Percentiles rank a stretch among this genome's conserved stretches.
Conservation (phyloP, 1,140 invertebrate genomes). For the Atta texana region DNA sequence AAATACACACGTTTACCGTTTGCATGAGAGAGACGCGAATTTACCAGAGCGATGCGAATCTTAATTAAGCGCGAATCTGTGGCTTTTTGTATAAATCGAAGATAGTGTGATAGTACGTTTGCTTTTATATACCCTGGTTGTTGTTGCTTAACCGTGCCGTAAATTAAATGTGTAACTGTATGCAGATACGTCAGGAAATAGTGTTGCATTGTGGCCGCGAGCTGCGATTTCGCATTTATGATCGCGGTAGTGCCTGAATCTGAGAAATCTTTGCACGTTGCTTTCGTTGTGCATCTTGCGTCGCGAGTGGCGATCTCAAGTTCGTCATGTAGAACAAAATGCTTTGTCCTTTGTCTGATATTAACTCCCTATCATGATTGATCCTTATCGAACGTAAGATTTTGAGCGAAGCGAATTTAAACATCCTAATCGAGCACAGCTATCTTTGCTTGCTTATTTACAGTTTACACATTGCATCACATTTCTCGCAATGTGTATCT, state of each 20-base stretch:
- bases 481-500: background rate
- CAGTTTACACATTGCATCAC: slow-evolving; percentile 11
- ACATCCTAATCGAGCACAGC: background rate
- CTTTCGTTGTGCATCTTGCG: slow-evolving; percentile 46
- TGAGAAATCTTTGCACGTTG: slow-evolving; percentile 35
- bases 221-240: background rate
- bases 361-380: background rate
- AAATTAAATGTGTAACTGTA: slow-evolving; percentile 40
- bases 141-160: background rate
- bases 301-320: background rate
- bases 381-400: slow-evolving; percentile 1
- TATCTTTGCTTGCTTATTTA: slow-evolving; percentile 24
- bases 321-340: background rate
- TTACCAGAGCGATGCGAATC: slow-evolving; percentile 18
- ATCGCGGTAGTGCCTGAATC: background rate
- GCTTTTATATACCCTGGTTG: slow-evolving; percentile 21
- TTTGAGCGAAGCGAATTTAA: slow-evolving; percentile 17
- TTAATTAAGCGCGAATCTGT: background rate
- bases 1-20: slow-evolving; percentile 28
- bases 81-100: background rate
- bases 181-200: background rate
- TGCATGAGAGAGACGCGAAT: slow-evolving; percentile 48
- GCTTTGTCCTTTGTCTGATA: background rate
- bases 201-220: slow-evolving; percentile 4
- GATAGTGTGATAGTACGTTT: background rate